A percentile compares a stretch with the other conserved stretches of the same genome.
phyloP scores from a whole-genome alignment of 1,140 invertebrate species.

The Asobara japonica region DNA sequence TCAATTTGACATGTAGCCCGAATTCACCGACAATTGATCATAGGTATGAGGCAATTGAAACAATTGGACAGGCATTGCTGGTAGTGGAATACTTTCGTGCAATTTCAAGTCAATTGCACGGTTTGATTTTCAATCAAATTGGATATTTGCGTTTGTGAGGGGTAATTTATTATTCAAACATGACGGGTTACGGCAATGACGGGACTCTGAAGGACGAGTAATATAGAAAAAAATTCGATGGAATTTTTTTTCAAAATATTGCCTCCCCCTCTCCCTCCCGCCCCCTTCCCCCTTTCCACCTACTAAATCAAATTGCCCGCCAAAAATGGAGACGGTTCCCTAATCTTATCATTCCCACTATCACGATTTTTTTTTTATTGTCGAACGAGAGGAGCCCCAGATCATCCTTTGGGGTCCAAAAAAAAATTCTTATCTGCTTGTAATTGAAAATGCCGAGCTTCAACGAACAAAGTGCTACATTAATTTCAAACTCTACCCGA shows the following conservation, averaged over 20 bases:
- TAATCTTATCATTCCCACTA: too few relatives aligned
- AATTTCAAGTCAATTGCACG: background rate
- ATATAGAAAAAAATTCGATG: too few relatives aligned
- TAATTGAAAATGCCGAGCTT: constrained; percentile 23
- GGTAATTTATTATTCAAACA: too few relatives aligned
- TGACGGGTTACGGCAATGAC: too few relatives aligned
- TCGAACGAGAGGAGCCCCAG: background rate
- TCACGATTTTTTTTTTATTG: background rate
- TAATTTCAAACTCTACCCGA: constrained; percentile 42
- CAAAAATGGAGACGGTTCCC: too few relatives aligned
- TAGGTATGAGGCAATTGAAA: background rate
- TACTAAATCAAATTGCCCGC: too few relatives aligned
- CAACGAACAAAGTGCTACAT: constrained; percentile 45
- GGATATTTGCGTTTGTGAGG: too few relatives aligned
- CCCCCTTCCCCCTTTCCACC: too few relatives aligned
- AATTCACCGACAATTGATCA: constrained; percentile 20
- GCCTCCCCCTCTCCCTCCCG: too few relatives aligned
- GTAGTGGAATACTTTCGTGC: background rate
- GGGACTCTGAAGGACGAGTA: too few relatives aligned
- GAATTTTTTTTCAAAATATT: too few relatives aligned
- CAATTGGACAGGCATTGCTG: background rate
- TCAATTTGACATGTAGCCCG: constrained; percentile 7
- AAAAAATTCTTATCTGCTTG: background rate
- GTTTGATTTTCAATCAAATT: background rate
- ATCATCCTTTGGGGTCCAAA: background rate